Conservation (phyloP, 2,797 vertebrate genomes). For the Nothura maculosa region DNA sequence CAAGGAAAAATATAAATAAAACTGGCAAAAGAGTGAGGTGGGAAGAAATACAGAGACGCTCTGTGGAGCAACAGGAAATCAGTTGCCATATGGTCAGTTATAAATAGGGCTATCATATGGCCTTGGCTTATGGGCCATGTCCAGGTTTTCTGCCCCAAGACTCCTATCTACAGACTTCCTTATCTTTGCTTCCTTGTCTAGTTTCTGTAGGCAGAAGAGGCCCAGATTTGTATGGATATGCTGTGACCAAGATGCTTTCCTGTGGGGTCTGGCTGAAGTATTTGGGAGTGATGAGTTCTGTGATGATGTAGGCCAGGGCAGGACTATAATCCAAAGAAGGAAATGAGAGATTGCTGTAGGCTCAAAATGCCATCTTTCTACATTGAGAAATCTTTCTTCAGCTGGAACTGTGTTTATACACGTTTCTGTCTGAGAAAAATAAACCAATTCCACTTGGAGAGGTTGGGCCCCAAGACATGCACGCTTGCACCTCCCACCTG, state of each 20-base stretch:
- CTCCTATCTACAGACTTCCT: not conserved
- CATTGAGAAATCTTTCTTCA: not conserved
- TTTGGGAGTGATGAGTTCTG: rapidly evolving
- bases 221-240: not conserved
- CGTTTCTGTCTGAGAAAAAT: not conserved
- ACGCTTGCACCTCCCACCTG: not conserved
- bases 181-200: not conserved
- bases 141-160: slow-evolving; percentile 10
- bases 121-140: not conserved
- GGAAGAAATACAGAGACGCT: slow-evolving; percentile 11
- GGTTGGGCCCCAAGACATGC: not conserved
- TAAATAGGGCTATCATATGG: slow-evolving; percentile 47
- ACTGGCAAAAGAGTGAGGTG: slow-evolving; percentile 27
- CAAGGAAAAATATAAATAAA: slow-evolving; percentile 60
- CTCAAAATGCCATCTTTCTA: not conserved
- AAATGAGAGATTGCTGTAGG: not conserved
- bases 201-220: not conserved
- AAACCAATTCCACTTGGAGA: not conserved
- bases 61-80: slow-evolving; percentile 63
- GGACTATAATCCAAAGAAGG: not conserved
- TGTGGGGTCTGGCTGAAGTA: rapidly evolving
- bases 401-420: not conserved
- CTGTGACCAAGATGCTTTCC: rapidly evolving
- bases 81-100: slow-evolving; percentile 66
- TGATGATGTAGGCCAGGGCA: not conserved